Evolutionary conservation across 2,888 invertebrate species (phyloP), one percentile per base, ranked within the genome.

Genomic region (Drosophila limbata): DNA sequence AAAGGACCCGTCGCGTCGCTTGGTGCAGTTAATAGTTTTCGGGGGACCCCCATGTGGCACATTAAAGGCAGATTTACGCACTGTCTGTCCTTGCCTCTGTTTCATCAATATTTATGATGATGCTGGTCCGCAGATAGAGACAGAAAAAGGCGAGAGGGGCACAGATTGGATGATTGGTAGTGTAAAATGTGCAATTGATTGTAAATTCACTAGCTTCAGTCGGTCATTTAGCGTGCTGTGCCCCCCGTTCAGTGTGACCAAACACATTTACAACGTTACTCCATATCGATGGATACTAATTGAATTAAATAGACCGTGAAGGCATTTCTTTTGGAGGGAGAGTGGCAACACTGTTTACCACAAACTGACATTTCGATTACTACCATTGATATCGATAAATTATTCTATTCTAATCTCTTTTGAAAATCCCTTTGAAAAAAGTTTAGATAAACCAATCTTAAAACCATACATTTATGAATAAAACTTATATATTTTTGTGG

Each of bases 11-110:
- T 50, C 53, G 56, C 47, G 55, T 50, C 53, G 56, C 73, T 55
- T 69, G 57, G 72, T 88, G 83, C 88, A 86, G 81, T 74, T 83
- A 83, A 83, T 86, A 83, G 83, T 83, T 83, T 79, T 71, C 42
- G 57, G 70, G n/a, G 62, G 15, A 45, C 21, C 68, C 66, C 83
- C 55, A 63, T 67, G 62, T 44, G 64, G 52, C 56, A 69, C 79
- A 79, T 76, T 79, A 76, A 74, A 51, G 69, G 40, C 79, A 76
- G 79, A 76, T 79, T 76, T 79, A 79, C 85, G 62, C 75, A 21
- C 28, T 51, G 42, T n/a, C 51, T 52, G 33, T 28, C 59, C 28
- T 21, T 57, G 17, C n/a, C 39, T 48, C 42, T 59, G 53, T 50
- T 65, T 40, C 83, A 83, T 59, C 73, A 77, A 88, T 86, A 85